Conservation (phyloP, 2,888 invertebrate genomes). For the Pachliopta kotzebuea region DNA sequence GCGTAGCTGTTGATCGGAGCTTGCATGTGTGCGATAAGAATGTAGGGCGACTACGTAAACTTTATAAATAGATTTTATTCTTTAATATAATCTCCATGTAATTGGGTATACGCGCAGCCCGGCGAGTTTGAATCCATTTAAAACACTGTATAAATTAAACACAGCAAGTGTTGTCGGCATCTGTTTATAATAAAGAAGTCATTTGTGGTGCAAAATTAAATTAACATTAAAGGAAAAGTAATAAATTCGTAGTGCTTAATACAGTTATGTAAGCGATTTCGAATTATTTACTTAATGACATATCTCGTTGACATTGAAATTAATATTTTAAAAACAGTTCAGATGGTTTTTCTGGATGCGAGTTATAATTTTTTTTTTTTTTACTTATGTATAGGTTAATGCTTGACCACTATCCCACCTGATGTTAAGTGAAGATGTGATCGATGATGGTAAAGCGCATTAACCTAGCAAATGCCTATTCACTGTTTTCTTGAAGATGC, state of each 20-base stretch:
- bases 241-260: too few species aligned
- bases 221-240: too few species aligned
- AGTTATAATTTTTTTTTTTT: too few species aligned
- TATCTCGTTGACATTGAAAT: too few species aligned
- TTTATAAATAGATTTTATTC: slow-evolving; percentile 77
- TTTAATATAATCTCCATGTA: slow-evolving; percentile 56
- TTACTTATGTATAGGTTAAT: too few species aligned
- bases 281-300: too few species aligned
- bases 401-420: too few species aligned
- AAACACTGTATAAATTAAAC: slow-evolving; percentile 12
- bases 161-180: slow-evolving; percentile 11
- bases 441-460: too few species aligned
- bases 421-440: too few species aligned
- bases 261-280: too few species aligned
- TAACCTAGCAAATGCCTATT: too few species aligned
- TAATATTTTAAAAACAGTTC: background rate
- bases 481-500: too few species aligned
- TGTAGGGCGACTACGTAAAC: slow-evolving; percentile 71
- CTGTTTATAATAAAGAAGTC: background rate
- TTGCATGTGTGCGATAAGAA: slow-evolving; percentile 61
- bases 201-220: background rate
- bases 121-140: slow-evolving; percentile 39
- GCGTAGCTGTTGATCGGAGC: slow-evolving; percentile 36
- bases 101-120: slow-evolving; percentile 56
- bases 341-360: background rate